Conservation (phyloP, 2,113 vertebrate species). For the Pao palembangensis region DNA sequence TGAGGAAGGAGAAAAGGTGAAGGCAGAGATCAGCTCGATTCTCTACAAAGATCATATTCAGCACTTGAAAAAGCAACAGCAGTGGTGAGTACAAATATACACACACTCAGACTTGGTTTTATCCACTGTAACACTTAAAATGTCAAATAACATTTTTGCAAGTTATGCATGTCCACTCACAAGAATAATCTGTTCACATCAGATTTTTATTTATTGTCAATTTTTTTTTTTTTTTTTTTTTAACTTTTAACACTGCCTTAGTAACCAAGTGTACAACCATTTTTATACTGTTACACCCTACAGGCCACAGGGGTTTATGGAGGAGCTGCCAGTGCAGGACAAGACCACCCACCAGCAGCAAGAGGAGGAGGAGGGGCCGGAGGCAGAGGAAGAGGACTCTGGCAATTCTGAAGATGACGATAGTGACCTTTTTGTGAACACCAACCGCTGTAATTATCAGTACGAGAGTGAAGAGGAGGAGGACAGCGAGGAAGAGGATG, state of each 20-base stretch:
- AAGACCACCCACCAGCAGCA: slow-evolving; percentile 21
- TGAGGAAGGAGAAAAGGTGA: slow-evolving; percentile 89
- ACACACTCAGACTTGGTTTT: background rate
- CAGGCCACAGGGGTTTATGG: slow-evolving; percentile 68
- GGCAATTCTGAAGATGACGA: slow-evolving; percentile 76
- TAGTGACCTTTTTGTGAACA: slow-evolving; percentile 87
- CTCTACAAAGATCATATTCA: slow-evolving; percentile 86
- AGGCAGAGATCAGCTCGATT: slow-evolving; percentile 86
- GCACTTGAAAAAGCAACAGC: slow-evolving; percentile 77
- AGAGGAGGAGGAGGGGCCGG: slow-evolving; percentile 10
- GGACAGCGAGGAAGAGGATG: slow-evolving; percentile 60
- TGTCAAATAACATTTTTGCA: too few species aligned
- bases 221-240: background rate
- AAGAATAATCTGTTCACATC: background rate
- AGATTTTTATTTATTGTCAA: background rate
- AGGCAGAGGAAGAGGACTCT: slow-evolving; percentile 35
- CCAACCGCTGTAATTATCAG: slow-evolving; percentile 79
- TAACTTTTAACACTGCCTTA: too few species aligned
- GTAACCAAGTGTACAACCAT: too few species aligned
- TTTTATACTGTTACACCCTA: background rate
- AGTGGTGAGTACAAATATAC: slow-evolving; percentile 74
- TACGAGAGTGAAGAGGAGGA: slow-evolving; percentile 82
- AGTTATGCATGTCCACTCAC: too few species aligned
- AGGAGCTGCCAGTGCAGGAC: slow-evolving; percentile 26
- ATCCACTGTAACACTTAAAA: background rate